Conservation (phyloP, 2,888 invertebrate species). For the Synanthedon formicaeformis region DNA sequence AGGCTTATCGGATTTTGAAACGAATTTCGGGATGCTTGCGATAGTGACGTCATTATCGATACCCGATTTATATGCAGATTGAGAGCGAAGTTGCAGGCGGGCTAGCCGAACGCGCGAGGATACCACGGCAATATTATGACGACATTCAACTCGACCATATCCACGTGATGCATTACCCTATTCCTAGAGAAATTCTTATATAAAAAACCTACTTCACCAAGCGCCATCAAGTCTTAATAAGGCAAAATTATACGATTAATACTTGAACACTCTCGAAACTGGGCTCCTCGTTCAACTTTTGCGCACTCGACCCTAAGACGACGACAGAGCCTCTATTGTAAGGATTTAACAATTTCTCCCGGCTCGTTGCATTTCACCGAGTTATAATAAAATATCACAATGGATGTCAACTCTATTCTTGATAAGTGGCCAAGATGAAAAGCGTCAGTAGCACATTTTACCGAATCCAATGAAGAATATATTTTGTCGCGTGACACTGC, state of each 20-base stretch:
- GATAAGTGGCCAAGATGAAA: slow-evolving; percentile 58
- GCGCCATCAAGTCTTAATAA: slow-evolving; percentile 39
- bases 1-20: slow-evolving; percentile 66
- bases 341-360: slow-evolving; percentile 63
- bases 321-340: slow-evolving; percentile 60
- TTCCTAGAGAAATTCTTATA: slow-evolving; percentile 14
- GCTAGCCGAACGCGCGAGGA: slow-evolving; percentile 2
- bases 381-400: slow-evolving; percentile 67
- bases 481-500: slow-evolving; percentile 29
- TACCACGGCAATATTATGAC: slow-evolving; percentile 1
- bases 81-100: slow-evolving; percentile 37
- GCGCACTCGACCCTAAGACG: slow-evolving; percentile 51
- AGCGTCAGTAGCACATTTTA: slow-evolving; percentile 56
- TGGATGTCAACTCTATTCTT: slow-evolving; percentile 66
- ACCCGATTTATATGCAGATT: slow-evolving; percentile 72
- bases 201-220: slow-evolving; percentile 37
- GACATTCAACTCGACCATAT: neutral
- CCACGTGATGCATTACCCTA: neutral
- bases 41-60: slow-evolving; percentile 66
- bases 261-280: slow-evolving; percentile 27
- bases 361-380: slow-evolving; percentile 60
- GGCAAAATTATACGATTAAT: slow-evolving; percentile 44
- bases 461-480: slow-evolving; percentile 50
- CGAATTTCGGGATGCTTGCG: slow-evolving; percentile 63
- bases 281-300: slow-evolving; percentile 57